These are phyloP conservation scores for Sthenelais limicola DNA, from an alignment of 2,888 invertebrate genomes.

Conservation along the genomic window DNA sequence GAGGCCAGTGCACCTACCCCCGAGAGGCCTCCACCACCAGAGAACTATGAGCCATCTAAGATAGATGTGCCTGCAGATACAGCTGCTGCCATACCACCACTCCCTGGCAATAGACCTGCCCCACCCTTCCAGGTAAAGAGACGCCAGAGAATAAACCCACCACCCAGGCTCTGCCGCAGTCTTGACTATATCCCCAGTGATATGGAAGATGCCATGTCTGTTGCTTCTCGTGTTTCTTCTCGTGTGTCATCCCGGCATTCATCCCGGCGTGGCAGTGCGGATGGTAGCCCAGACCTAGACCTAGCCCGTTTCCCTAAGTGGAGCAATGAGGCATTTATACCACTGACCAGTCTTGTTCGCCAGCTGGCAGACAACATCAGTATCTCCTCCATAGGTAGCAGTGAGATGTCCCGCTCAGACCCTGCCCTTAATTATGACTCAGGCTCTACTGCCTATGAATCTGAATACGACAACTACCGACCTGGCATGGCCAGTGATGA, in stretches of 20 bases:
- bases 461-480: constrained; percentile 80
- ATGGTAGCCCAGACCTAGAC: constrained; percentile 23
- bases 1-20: too few species aligned
- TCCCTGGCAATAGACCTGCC: constrained; percentile 34
- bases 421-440: constrained; percentile 67
- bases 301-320: constrained; percentile 7
- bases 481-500: constrained; percentile 74
- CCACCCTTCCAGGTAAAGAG: constrained; percentile 64
- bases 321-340: constrained; percentile 31
- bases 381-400: constrained; percentile 67
- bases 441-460: constrained; percentile 80
- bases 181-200: constrained; percentile 70
- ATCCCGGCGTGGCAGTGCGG: constrained; percentile 2
- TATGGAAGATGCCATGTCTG: constrained; percentile 59
- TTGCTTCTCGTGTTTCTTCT: constrained; percentile 35
- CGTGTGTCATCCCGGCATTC: constrained; percentile 17
- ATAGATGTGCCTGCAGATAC: too few species aligned
- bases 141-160: constrained; percentile 58
- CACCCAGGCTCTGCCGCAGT: constrained; percentile 66
- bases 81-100: not conserved
- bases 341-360: constrained; percentile 33
- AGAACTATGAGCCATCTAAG: too few species aligned
- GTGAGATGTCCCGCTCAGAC: constrained; percentile 70
- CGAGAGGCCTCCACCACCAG: not conserved
- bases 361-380: constrained; percentile 64